phyloP scores from a whole-genome alignment of 2,113 vertebrate genomes.

The Acanthisitta chloris region DNA sequence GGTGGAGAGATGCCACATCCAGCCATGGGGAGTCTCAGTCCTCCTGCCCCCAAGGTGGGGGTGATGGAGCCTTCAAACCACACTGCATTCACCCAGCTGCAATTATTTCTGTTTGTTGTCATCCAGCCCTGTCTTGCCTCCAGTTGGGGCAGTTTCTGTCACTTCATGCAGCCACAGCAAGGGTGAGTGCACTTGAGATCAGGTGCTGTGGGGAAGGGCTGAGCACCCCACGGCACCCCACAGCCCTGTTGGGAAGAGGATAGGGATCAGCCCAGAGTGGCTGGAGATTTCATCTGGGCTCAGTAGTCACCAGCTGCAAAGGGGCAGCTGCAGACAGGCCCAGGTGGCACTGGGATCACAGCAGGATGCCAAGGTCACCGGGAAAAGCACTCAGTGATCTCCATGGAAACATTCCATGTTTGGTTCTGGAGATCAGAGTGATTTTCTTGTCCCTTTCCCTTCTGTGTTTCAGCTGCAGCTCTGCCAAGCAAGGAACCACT shows the following conservation, averaged over 20 bases:
- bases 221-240: background rate
- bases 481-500: background rate
- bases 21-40: background rate
- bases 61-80: background rate
- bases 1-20: rapidly evolving
- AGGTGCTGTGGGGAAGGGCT: background rate
- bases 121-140: background rate
- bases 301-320: background rate
- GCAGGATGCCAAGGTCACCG: background rate
- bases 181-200: background rate
- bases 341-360: background rate
- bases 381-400: background rate
- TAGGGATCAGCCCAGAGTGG: background rate
- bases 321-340: background rate
- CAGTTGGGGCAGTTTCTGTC: background rate
- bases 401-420: background rate
- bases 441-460: background rate
- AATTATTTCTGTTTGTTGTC: background rate
- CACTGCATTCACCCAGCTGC: rapidly evolving
- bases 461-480: background rate
- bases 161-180: background rate
- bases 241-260: rapidly evolving
- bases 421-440: background rate
- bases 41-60: rapidly evolving
- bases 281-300: background rate